Evolutionary conservation across 2,888 invertebrate genomes (phyloP).

Genomic region (Anticlea derivata): DNA sequence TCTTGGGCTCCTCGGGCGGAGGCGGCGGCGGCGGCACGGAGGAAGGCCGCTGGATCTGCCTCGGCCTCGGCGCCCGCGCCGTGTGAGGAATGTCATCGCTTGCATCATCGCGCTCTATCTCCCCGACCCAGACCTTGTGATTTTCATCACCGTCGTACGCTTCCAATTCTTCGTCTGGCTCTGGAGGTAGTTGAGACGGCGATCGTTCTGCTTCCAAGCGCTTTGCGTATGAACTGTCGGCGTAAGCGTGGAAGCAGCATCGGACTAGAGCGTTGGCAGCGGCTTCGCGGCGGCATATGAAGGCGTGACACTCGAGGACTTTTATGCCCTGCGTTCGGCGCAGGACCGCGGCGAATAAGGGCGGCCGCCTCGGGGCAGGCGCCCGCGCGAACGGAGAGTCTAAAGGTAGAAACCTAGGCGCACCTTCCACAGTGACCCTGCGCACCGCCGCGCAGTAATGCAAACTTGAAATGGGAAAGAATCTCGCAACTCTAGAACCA

Average conservation of each 20-base stretch:
- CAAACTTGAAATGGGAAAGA: constrained; percentile 97
- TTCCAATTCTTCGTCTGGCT: constrained; percentile 89
- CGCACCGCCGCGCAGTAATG: constrained; percentile 98
- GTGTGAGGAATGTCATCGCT: constrained; percentile 87
- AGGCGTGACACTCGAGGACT: constrained; percentile 99
- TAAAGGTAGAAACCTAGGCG: constrained; percentile 95
- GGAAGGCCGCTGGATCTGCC: constrained; percentile 91
- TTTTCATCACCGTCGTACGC: constrained; percentile 96
- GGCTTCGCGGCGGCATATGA: constrained; percentile 97
- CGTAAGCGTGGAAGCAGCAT: constrained; percentile 99
- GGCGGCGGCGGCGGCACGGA: constrained; percentile 94
- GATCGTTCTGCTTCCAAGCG: constrained; percentile 87
- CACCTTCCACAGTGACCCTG: constrained; percentile 90
- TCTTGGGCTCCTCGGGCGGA: constrained; percentile 87
- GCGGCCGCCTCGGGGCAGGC: constrained; percentile 96
- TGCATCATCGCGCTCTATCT: constrained; percentile 89
- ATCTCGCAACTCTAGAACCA: constrained; percentile 95
- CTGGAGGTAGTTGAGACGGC: constrained; percentile 67
- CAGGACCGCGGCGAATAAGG: constrained; percentile 97
- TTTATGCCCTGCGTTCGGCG: constrained; percentile 98
- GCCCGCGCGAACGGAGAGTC: constrained; percentile 98
- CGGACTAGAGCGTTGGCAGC: constrained; percentile 98
- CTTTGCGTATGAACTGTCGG: constrained; percentile 96
- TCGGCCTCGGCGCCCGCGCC: constrained; percentile 88
- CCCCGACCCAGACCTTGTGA: constrained; percentile 96